These are phyloP conservation scores for Cryptocephalus moraei DNA, from an alignment of 2,888 invertebrate genomes.

Conservation along the genomic window DNA sequence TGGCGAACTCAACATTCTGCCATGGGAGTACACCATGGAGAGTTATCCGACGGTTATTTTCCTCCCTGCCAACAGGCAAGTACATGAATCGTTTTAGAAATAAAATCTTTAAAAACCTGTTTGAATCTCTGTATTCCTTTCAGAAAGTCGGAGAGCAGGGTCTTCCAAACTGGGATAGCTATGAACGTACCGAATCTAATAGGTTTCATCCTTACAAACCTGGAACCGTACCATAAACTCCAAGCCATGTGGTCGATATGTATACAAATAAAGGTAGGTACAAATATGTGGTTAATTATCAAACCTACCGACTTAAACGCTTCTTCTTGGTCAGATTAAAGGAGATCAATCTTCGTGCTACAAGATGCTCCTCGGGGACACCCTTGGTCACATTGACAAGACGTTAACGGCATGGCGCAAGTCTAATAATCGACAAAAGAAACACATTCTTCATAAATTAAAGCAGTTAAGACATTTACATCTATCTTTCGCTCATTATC, in stretches of 20 bases:
- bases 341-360: constrained; percentile 38
- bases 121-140: constrained; percentile 14
- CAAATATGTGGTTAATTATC: neutral
- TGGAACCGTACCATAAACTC: constrained; percentile 44
- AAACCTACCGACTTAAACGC: neutral
- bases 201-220: constrained; percentile 62
- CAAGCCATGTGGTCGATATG: constrained; percentile 48
- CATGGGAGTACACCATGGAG: constrained; percentile 76
- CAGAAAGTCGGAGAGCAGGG: constrained; percentile 60
- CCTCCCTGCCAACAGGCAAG: constrained; percentile 61
- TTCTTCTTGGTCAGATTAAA: constrained; percentile 11
- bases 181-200: constrained; percentile 56
- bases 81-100: neutral
- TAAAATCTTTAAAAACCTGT: neutral
- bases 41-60: constrained; percentile 71
- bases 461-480: constrained; percentile 31
- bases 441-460: constrained; percentile 26
- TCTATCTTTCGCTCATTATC: constrained; percentile 29
- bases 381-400: constrained; percentile 41
- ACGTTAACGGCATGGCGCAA: constrained; percentile 46
- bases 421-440: constrained; percentile 23
- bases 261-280: constrained; percentile 38
- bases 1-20: constrained; percentile 74
- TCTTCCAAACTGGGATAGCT: constrained; percentile 53
- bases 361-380: constrained; percentile 42